Evolutionary conservation across 2,113 vertebrate genomes (phyloP), one percentile per base, ranked within the genome.

Genomic region (Chelonoidis abingdonii): DNA sequence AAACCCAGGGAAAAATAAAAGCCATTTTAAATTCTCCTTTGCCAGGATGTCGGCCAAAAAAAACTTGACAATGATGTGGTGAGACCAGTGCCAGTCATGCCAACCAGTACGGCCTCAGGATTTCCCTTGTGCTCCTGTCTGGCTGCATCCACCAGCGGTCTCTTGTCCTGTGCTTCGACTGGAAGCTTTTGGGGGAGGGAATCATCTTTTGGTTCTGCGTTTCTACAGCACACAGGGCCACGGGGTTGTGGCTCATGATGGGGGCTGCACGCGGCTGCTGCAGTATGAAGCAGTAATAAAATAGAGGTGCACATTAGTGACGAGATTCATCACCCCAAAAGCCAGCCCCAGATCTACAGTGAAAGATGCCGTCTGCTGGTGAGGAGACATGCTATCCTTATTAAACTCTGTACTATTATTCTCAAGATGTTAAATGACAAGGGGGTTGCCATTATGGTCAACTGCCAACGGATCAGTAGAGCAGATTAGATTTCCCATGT

Each of bases 381-480:
- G 86, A 95, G 1, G 57, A 95, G 94, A 89, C 84, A 93, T 6
- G 8, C 83, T 89, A 62, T 78, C 94, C 93, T 96, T 95, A 97
- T 95, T 95, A 96, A 97, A 89, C 94, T 88, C 62, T 65, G 87
- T 44, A 84, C 83, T 90, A 78, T 89, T 69, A 89, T 94, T 86
- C 90, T 90, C 90, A 96, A 88, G 89, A 41, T 89, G 88, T 80
- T 56, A 79, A 52, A 1, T 0, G 83, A 95, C 81, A 83, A 87
- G 89, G 78, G 86, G 90, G 88, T 89, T 41, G 78, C 65, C 31
- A 69, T 89, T 21, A 87, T 44, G 22, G 9, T 12, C 38, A 41
- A 41, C 22, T 21, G 22, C 24, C 92, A 87, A 53, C 62, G 78
- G 94, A 92, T 96, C 88, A 95, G 92, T 85, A 94, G 72, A 93